A percentile compares a stretch with the other conserved stretches of the same genome.
Evolutionary conservation across 2,797 vertebrate species (phyloP).

Genomic region (Phylloscopus collybita): DNA sequence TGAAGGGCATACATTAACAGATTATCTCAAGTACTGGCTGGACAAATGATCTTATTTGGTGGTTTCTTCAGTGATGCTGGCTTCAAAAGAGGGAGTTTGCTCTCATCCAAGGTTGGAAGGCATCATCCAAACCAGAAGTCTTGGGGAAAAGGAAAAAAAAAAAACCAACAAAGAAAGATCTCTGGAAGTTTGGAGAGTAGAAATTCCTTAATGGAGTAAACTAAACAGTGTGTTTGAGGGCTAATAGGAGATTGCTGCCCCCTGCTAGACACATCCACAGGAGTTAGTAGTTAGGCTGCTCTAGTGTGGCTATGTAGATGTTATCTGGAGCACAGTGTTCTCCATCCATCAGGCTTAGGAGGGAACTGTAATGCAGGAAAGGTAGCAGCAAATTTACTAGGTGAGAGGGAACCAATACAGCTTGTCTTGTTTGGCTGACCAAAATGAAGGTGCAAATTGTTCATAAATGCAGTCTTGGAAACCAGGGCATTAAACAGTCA

Average conservation of each 20-base stretch:
- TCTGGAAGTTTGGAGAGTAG: neutral
- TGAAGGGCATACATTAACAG: slow-evolving; percentile 33
- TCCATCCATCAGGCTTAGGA: neutral
- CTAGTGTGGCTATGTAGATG: rapidly evolving
- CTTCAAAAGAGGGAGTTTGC: neutral
- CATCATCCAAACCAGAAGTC: neutral
- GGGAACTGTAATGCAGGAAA: neutral
- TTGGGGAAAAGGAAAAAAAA: no score
- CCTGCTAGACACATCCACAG: neutral
- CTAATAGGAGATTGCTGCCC: neutral
- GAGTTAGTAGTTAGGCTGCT: neutral
- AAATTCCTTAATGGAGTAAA: neutral
- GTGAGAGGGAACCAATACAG: neutral
- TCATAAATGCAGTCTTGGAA: neutral
- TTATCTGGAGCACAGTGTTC: neutral
- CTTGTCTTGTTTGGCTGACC: neutral
- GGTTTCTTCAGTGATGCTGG: neutral
- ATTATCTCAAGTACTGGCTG: slow-evolving; percentile 14
- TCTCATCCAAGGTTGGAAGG: neutral
- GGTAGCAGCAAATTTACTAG: neutral
- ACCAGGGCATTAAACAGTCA: neutral
- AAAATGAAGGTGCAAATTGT: neutral
- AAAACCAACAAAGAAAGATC: neutral
- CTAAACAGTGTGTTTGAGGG: neutral
- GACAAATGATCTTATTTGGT: neutral